These are phyloP conservation scores for Eupithecia inturbata DNA, from an alignment of 2,888 invertebrate genomes.

Conservation along the genomic window DNA sequence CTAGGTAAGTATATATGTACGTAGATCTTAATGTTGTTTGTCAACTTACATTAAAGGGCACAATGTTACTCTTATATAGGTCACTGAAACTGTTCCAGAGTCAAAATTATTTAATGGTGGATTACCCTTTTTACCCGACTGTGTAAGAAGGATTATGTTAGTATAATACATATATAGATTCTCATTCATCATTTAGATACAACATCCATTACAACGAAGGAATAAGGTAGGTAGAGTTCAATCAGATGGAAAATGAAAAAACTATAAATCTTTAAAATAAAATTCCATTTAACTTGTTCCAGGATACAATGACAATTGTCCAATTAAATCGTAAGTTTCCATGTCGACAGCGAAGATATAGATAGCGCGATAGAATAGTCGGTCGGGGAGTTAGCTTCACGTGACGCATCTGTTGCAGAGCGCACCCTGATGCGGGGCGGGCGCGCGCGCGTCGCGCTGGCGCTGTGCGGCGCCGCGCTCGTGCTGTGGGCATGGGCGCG, in stretches of 20 bases:
- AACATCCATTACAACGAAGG: no score
- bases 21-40: no score
- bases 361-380: not conserved
- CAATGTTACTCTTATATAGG: no score
- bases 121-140: no score
- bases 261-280: slow-evolving; percentile 11
- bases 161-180: no score
- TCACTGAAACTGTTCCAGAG: no score
- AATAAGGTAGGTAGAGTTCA: not conserved
- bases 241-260: not conserved
- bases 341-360: not conserved
- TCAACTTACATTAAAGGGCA: no score
- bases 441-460: slow-evolving; percentile 37
- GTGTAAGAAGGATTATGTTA: no score
- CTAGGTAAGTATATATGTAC: no score
- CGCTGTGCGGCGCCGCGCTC: slow-evolving; percentile 38
- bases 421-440: slow-evolving; percentile 40
- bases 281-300: slow-evolving; percentile 62
- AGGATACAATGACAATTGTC: slow-evolving; percentile 64
- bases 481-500: slow-evolving; percentile 41
- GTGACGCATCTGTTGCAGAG: slow-evolving; percentile 14
- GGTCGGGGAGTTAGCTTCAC: not conserved
- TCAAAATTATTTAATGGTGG: no score
- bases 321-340: slow-evolving; percentile 63
- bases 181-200: no score